Conservation (phyloP, 2,113 vertebrate species). For the Cyprinodon tularosa region DNA sequence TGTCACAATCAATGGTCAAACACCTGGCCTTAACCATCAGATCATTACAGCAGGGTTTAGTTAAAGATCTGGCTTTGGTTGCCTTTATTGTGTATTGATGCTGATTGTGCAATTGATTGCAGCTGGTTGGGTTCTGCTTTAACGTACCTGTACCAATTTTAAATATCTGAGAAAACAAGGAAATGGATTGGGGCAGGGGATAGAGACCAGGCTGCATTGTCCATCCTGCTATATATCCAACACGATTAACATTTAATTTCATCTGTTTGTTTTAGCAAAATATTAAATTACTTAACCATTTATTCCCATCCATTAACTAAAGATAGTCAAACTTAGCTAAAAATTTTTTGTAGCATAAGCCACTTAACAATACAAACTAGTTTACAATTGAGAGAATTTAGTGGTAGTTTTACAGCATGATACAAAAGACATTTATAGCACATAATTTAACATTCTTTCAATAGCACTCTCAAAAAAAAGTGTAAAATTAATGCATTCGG, state of each 20-base stretch:
- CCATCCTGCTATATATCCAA: not conserved
- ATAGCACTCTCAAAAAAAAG: not conserved
- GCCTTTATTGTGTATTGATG: not conserved
- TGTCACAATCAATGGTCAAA: not conserved
- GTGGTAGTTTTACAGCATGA: not conserved
- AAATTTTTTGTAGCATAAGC: not conserved
- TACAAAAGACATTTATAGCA: not conserved
- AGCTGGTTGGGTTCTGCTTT: not conserved
- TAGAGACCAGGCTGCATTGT: not conserved
- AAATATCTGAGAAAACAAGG: not conserved
- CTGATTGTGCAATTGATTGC: not conserved
- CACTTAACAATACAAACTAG: not conserved
- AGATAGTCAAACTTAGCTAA: not conserved
- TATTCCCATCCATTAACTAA: too few species aligned
- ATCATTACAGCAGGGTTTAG: not conserved
- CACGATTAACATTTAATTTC: too few species aligned
- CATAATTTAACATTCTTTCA: too few species aligned
- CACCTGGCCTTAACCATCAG: not conserved
- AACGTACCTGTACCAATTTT: not conserved
- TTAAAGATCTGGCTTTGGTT: not conserved
- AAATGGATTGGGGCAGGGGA: not conserved
- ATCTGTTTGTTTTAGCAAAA: too few species aligned
- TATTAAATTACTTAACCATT: too few species aligned
- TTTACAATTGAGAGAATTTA: not conserved
- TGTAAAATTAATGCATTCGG: not conserved